These are phyloP conservation scores for Arothron firmamentum DNA, from an alignment of 2,113 vertebrate species.

Conservation along the genomic window DNA sequence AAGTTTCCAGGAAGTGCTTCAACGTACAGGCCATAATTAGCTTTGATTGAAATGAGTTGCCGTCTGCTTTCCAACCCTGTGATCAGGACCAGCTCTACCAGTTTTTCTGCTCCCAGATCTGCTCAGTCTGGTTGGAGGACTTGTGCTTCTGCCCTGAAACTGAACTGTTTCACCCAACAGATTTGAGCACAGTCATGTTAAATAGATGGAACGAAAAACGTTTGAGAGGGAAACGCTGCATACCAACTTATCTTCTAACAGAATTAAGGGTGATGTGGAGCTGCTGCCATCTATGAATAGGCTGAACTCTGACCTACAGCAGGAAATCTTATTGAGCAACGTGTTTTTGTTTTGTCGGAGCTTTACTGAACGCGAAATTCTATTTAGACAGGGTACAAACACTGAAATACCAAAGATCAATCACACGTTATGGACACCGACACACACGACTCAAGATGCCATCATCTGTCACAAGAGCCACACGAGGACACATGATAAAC, in stretches of 20 bases:
- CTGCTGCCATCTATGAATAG: background rate
- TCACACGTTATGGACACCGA: too few species aligned
- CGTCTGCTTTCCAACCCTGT: slow-evolving; percentile 16
- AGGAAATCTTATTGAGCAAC: background rate
- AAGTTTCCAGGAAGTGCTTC: background rate
- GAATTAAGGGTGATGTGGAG: too few species aligned
- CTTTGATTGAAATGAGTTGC: slow-evolving; percentile 17
- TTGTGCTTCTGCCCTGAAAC: slow-evolving; percentile 24
- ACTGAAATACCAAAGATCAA: too few species aligned
- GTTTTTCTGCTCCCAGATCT: slow-evolving; percentile 26
- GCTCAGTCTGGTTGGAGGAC: slow-evolving; percentile 19
- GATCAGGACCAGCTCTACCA: slow-evolving; percentile 44
- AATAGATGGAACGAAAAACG: background rate
- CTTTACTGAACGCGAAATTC: too few species aligned
- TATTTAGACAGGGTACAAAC: too few species aligned
- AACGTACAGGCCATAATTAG: slow-evolving; percentile 32
- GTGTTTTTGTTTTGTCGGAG: background rate
- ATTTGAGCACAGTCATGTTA: slow-evolving; percentile 1
- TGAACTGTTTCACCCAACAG: slow-evolving; percentile 7
- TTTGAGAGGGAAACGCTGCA: too few species aligned
- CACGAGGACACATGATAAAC: too few species aligned
- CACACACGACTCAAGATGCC: too few species aligned
- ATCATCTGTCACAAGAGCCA: too few species aligned
- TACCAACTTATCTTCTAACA: background rate
- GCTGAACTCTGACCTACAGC: background rate